These are phyloP conservation scores for Orthonevra nobilis DNA, from an alignment of 2,888 invertebrate genomes.

Conservation along the genomic window DNA sequence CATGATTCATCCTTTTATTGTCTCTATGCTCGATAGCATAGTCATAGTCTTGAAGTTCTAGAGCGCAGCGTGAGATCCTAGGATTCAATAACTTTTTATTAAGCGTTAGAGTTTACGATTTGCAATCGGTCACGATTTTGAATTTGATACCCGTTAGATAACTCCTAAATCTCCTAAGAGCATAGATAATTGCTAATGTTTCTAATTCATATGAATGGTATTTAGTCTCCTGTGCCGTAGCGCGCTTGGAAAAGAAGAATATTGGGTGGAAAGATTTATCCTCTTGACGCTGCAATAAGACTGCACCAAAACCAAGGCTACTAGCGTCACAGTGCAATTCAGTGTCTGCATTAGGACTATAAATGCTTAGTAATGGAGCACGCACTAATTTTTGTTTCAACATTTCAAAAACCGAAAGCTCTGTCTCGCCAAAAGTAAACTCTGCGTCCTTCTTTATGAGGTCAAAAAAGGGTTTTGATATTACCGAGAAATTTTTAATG, in stretches of 20 bases:
- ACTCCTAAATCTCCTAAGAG: constrained; percentile 65
- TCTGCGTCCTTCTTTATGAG: neutral
- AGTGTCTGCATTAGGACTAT: constrained; percentile 39
- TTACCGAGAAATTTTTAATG: neutral
- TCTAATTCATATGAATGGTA: neutral
- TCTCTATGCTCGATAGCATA: neutral
- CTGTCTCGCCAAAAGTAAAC: constrained; percentile 2
- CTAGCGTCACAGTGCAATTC: constrained; percentile 40
- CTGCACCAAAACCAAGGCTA: neutral
- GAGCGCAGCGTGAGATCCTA: constrained; percentile 65
- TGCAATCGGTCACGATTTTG: constrained; percentile 70
- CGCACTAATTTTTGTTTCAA: constrained; percentile 1
- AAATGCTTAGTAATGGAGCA: constrained; percentile 71
- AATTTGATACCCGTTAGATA: constrained; percentile 71
- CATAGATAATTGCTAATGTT: neutral
- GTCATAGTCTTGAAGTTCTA: constrained; percentile 73
- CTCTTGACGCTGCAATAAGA: neutral
- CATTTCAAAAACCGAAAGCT: neutral
- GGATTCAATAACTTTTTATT: constrained; percentile 66
- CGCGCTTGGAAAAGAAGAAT: constrained; percentile 42
- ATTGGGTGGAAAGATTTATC: constrained; percentile 27
- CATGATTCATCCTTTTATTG: neutral
- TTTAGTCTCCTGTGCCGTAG: neutral
- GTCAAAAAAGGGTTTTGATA: neutral
- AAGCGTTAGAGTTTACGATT: constrained; percentile 54